These are phyloP conservation scores for Dasypus novemcinctus DNA, from an alignment of 2,113 vertebrate species.

Conservation along the genomic window DNA sequence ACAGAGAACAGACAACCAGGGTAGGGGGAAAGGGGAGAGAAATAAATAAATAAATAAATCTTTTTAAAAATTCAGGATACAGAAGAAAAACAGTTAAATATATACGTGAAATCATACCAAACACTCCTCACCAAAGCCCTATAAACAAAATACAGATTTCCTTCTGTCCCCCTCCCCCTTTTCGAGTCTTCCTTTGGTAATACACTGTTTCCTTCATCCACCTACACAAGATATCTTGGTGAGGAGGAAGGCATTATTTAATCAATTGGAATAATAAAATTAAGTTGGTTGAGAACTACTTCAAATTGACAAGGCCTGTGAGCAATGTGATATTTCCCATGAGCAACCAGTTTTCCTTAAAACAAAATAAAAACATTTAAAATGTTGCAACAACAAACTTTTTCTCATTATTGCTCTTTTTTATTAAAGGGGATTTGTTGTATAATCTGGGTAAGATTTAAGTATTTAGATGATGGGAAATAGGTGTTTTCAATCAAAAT, in stretches of 20 bases:
- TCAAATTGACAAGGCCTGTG: neutral
- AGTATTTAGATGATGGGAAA: slow-evolving; percentile 8
- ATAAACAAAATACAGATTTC: neutral
- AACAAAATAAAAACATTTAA: neutral
- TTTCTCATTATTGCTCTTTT: slow-evolving; percentile 13
- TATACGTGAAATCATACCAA: neutral
- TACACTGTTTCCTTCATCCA: neutral
- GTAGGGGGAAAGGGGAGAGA: no score
- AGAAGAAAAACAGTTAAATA: neutral
- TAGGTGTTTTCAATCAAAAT: slow-evolving; percentile 47
- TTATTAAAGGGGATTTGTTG: slow-evolving; percentile 32
- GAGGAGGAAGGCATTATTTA: neutral
- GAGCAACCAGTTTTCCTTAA: neutral
- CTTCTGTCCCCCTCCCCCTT: neutral
- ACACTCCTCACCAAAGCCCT: neutral
- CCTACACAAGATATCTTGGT: neutral
- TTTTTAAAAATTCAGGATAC: neutral
- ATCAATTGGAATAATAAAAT: neutral
- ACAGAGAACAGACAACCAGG: no score
- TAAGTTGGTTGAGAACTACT: neutral
- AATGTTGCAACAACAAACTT: neutral
- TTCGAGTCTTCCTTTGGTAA: neutral
- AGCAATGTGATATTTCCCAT: neutral
- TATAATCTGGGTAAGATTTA: slow-evolving; percentile 40
- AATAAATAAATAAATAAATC: no score